Conservation (phyloP, 2,797 vertebrate species). For the Microctenopoma steveboyesi region DNA sequence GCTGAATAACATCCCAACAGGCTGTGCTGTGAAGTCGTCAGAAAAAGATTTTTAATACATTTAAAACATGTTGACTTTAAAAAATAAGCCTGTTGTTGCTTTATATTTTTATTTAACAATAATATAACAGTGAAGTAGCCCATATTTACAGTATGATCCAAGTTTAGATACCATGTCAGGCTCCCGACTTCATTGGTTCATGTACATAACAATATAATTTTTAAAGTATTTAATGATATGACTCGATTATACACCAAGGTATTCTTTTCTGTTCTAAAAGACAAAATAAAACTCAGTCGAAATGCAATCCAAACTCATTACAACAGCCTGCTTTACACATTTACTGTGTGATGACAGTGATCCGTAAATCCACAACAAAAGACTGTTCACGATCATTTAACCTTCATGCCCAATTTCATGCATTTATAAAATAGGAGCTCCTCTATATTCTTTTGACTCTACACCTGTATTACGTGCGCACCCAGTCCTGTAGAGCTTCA, state of each 20-base stretch:
- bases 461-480: slow-evolving; percentile 73
- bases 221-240: neutral
- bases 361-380: slow-evolving; percentile 61
- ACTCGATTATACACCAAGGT: slow-evolving; percentile 36
- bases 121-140: too few relatives aligned
- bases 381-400: slow-evolving; percentile 71
- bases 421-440: slow-evolving; percentile 52
- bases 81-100: neutral
- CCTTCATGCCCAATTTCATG: slow-evolving; percentile 68
- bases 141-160: too few relatives aligned
- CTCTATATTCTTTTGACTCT: slow-evolving; percentile 65
- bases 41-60: neutral
- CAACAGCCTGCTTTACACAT: slow-evolving; percentile 34
- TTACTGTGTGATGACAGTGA: slow-evolving; percentile 47
- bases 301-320: slow-evolving; percentile 21
- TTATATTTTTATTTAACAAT: too few relatives aligned
- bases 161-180: too few relatives aligned
- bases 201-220: too few relatives aligned
- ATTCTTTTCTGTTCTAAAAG: slow-evolving; percentile 25
- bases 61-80: neutral
- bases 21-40: neutral
- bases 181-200: too few relatives aligned
- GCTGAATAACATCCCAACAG: neutral
- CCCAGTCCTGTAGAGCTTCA: slow-evolving; percentile 61
- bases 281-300: slow-evolving; percentile 7